These are phyloP conservation scores for Deilephila elpenor DNA, from an alignment of 2,888 invertebrate species.

Conservation along the genomic window DNA sequence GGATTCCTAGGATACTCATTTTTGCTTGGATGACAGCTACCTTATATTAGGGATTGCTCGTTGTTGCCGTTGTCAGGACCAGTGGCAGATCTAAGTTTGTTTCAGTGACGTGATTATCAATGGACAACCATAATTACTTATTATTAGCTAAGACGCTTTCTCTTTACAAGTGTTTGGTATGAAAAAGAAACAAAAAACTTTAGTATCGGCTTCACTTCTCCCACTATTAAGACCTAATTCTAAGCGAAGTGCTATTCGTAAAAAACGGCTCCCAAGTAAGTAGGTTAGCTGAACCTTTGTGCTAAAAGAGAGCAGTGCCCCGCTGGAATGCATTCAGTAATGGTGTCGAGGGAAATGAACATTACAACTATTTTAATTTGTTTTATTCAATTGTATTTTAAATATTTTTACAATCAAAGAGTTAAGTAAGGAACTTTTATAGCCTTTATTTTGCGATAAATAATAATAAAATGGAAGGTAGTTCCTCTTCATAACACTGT, in stretches of 20 bases:
- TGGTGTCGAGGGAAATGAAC: not conserved
- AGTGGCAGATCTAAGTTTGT: not conserved
- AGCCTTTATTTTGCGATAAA: no score
- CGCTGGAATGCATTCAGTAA: not conserved
- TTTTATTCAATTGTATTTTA: not conserved
- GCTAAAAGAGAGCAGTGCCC: not conserved
- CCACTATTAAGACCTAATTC: not conserved
- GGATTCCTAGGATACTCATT: not conserved
- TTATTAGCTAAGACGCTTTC: no score
- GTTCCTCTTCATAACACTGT: no score
- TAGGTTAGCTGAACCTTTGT: not conserved
- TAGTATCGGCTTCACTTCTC: not conserved
- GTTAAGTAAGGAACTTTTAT: no score
- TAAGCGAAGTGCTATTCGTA: not conserved
- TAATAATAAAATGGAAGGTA: no score
- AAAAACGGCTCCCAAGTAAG: not conserved
- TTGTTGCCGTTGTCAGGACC: no score
- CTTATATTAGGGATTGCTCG: not conserved
- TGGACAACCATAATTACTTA: no score
- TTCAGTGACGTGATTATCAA: no score
- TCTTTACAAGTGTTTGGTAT: no score
- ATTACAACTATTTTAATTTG: slow-evolving; percentile 1
- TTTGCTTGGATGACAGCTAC: not conserved
- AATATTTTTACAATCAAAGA: no score
- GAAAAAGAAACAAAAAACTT: no score